A percentile compares a stretch with the other conserved stretches of the same genome.
phyloP scores from a whole-genome alignment of 2,113 vertebrate genomes.

The Macheiramphus alcinus region DNA sequence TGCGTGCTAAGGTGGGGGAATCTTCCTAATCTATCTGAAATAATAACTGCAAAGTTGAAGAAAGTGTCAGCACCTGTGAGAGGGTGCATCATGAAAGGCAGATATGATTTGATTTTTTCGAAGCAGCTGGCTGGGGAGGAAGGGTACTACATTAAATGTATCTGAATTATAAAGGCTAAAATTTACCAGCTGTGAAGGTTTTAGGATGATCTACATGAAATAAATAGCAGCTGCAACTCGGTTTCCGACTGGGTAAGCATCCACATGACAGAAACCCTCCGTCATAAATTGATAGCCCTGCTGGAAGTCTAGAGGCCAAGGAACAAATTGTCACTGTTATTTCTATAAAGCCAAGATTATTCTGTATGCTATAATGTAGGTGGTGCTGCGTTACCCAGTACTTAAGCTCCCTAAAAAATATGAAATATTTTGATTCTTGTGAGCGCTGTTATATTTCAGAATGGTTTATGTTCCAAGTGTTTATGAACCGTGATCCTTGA shows the following conservation, averaged over 20 bases:
- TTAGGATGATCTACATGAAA: background rate
- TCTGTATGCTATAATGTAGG: background rate
- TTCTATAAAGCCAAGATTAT: background rate
- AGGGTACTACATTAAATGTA: background rate
- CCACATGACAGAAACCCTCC: background rate
- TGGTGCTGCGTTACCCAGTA: background rate
- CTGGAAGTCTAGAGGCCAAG: background rate
- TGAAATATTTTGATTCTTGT: conserved; percentile 3
- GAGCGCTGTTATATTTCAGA: conserved; percentile 4
- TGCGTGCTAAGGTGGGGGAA: background rate
- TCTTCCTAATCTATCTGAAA: background rate
- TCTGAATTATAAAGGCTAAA: background rate
- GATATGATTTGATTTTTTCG: background rate
- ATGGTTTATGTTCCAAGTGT: background rate
- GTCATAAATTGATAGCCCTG: background rate
- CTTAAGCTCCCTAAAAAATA: background rate
- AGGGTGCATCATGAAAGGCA: background rate
- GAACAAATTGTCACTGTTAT: background rate
- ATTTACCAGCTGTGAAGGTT: background rate
- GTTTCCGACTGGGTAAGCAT: background rate
- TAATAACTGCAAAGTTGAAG: background rate
- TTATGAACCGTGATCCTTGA: background rate
- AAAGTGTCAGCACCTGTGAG: background rate
- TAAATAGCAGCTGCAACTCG: background rate
- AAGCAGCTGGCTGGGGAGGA: background rate